Percentiles rank a stretch among this genome's conserved stretches.
Conservation (phyloP, 23 tunicate species). For the Trididemnum clinides region DNA sequence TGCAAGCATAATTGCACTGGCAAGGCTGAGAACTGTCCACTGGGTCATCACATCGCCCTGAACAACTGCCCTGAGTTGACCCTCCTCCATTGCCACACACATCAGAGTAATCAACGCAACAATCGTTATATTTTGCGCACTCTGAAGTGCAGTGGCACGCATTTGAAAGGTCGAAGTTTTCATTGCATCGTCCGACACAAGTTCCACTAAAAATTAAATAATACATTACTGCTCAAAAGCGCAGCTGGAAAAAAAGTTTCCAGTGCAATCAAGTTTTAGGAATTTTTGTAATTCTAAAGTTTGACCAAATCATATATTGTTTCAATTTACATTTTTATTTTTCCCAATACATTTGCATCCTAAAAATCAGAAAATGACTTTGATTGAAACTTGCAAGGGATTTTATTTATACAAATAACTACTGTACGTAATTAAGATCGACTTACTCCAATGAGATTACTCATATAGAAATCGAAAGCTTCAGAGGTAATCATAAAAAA, state of each 20-base stretch:
- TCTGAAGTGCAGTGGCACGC: slow-evolving; percentile 44
- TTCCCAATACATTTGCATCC: too few relatives aligned
- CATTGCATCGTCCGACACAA: slow-evolving; percentile 18
- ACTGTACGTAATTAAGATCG: too few relatives aligned
- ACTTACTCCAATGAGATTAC: too few relatives aligned
- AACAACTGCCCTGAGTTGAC: slow-evolving; percentile 54
- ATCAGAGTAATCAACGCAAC: slow-evolving; percentile 32
- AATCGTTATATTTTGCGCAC: slow-evolving; percentile 18
- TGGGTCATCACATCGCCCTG: slow-evolving; percentile 56
- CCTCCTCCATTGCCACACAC: neutral
- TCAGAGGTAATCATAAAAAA: too few relatives aligned
- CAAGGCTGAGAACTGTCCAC: slow-evolving; percentile 41
- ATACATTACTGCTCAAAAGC: neutral
- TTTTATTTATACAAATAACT: too few relatives aligned
- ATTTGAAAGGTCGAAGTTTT: neutral
- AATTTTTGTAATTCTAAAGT: neutral
- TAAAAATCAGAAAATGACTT: too few relatives aligned
- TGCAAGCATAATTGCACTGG: slow-evolving; percentile 61
- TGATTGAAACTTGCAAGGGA: too few relatives aligned
- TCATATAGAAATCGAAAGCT: too few relatives aligned
- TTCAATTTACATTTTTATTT: neutral
- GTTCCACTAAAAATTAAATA: slow-evolving; percentile 28
- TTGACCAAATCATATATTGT: neutral
- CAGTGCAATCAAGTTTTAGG: neutral
- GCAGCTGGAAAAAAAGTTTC: neutral